phyloP scores from a whole-genome alignment of 2,113 vertebrate species.

The Oncorhynchus mykiss region DNA sequence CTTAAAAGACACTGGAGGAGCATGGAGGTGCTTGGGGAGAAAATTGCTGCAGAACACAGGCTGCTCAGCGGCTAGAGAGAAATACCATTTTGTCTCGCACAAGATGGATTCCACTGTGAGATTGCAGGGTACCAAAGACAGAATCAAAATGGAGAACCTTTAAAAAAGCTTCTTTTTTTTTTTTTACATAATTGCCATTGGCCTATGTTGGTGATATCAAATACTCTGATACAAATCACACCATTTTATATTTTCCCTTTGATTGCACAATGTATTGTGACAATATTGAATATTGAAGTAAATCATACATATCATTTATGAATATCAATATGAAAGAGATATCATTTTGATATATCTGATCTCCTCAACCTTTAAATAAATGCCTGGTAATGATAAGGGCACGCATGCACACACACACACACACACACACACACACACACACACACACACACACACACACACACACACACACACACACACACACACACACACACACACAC shows the following conservation, averaged over 20 bases:
- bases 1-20: slow-evolving; percentile 67
- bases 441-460: slow-evolving; percentile 11
- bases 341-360: background rate
- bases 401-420: slow-evolving; percentile 10
- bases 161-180: too few relatives aligned
- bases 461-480: slow-evolving; percentile 22
- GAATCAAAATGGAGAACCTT: slow-evolving; percentile 69
- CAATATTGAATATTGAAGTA: background rate
- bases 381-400: slow-evolving; percentile 10
- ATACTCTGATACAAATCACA: background rate
- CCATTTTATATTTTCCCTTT: background rate
- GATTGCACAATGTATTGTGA: background rate
- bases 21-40: slow-evolving; percentile 60
- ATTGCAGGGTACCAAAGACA: slow-evolving; percentile 66
- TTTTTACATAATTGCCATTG: slow-evolving; percentile 39
- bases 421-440: slow-evolving; percentile 25
- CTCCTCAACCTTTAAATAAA: too few relatives aligned
- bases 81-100: slow-evolving; percentile 70
- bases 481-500: slow-evolving; percentile 23
- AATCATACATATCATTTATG: background rate
- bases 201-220: too few relatives aligned
- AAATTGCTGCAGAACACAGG: slow-evolving; percentile 64
- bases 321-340: background rate
- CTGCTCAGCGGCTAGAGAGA: slow-evolving; percentile 59
- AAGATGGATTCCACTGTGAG: slow-evolving; percentile 74